Evolutionary conservation across 2,113 vertebrate species (phyloP).

Genomic region (Alligator sinensis): DNA sequence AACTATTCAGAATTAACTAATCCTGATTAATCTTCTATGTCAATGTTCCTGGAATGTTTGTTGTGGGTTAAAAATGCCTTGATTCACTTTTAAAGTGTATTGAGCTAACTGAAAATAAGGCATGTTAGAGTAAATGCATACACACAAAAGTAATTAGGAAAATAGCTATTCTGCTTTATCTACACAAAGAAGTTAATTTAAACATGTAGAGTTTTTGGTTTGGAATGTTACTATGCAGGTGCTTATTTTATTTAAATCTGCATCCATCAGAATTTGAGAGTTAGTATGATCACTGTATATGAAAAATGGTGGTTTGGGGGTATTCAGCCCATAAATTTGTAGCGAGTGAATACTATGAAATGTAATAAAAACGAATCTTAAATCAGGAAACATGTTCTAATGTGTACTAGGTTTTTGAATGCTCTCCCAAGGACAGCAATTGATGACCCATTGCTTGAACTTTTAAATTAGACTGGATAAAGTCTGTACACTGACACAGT

Average conservation of each 20-base stretch:
- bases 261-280: background rate
- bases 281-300: background rate
- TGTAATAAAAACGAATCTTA: background rate
- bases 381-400: background rate
- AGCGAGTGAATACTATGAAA: background rate
- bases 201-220: background rate
- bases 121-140: too few species aligned
- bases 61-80: too few species aligned
- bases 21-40: too few species aligned
- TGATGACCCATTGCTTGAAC: background rate
- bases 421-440: background rate
- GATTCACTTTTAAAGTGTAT: too few species aligned
- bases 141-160: too few species aligned
- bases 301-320: background rate
- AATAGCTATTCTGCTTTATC: too few species aligned
- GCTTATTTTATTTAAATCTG: background rate
- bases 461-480: background rate
- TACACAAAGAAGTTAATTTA: too few species aligned
- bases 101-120: too few species aligned
- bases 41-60: too few species aligned
- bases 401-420: background rate
- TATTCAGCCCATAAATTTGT: background rate
- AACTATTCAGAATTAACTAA: too few species aligned
- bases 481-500: background rate
- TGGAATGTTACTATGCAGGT: background rate